Conservation (phyloP, 2,797 vertebrate species). For the Gymnothorax javanicus region DNA sequence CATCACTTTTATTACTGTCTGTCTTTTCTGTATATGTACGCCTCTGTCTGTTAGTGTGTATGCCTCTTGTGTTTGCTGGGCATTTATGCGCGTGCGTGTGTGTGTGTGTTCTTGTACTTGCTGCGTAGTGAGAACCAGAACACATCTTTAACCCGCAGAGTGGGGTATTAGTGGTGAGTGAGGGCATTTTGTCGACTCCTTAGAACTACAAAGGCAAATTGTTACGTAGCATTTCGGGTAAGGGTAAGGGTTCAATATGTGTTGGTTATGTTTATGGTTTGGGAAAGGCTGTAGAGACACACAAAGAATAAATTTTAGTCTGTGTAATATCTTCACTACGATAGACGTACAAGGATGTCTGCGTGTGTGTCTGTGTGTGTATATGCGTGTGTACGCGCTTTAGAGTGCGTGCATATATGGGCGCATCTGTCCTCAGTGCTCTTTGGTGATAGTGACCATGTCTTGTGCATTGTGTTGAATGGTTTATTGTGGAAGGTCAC, state of each 20-base stretch:
- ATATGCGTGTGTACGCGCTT: neutral
- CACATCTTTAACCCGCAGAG: too few species aligned
- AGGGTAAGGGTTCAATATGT: too few species aligned
- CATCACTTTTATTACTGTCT: slow-evolving; percentile 21
- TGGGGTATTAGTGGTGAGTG: too few species aligned
- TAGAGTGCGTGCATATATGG: neutral
- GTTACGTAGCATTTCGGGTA: too few species aligned
- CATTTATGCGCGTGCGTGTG: neutral
- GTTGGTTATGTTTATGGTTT: too few species aligned
- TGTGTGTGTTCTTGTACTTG: neutral
- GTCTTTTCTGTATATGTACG: neutral
- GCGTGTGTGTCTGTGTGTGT: neutral
- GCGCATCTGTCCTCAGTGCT: neutral
- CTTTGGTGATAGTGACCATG: neutral
- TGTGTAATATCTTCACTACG: too few species aligned
- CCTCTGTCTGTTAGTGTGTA: neutral
- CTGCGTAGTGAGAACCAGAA: too few species aligned
- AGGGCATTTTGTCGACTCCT: too few species aligned
- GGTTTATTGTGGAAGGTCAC: neutral
- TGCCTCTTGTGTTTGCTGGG: neutral
- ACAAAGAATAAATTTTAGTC: too few species aligned
- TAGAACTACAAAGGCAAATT: too few species aligned
- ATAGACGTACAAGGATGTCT: too few species aligned
- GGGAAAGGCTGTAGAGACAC: too few species aligned
- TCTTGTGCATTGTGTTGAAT: neutral